phyloP scores from a whole-genome alignment of 1,140 invertebrate species.

The Batillaria attramentaria region DNA sequence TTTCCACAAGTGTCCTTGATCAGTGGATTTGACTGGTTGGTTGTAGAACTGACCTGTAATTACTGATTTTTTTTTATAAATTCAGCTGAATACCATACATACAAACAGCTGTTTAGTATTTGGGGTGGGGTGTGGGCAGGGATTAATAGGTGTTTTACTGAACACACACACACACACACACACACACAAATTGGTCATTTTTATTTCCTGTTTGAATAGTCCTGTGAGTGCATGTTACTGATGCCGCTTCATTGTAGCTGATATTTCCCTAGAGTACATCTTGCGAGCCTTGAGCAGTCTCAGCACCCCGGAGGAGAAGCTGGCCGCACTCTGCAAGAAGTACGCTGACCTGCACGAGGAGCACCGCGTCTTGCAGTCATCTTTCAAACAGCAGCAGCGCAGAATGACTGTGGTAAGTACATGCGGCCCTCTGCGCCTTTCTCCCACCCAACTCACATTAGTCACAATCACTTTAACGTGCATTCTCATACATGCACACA shows the following conservation, averaged over 20 bases:
- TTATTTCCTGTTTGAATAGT: neutral
- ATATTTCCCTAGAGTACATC: slow-evolving; percentile 76
- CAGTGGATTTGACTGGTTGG: too few species aligned
- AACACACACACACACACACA: neutral
- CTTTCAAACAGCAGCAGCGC: slow-evolving; percentile 66
- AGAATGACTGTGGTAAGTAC: slow-evolving; percentile 64
- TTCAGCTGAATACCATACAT: neutral
- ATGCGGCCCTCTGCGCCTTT: neutral
- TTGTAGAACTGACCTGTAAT: too few species aligned
- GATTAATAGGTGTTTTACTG: neutral
- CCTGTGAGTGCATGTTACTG: neutral
- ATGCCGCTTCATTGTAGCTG: slow-evolving; percentile 1
- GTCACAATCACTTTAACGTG: too few species aligned
- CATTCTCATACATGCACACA: too few species aligned
- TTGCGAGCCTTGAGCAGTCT: slow-evolving; percentile 80
- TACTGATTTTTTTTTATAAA: neutral
- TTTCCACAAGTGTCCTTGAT: too few species aligned
- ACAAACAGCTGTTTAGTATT: too few species aligned
- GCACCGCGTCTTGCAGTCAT: slow-evolving; percentile 79
- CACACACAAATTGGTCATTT: too few species aligned
- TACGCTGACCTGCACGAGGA: slow-evolving; percentile 87
- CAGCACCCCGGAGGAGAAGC: slow-evolving; percentile 83
- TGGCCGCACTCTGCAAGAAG: slow-evolving; percentile 80
- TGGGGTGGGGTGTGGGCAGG: too few species aligned
- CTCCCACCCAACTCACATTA: too few species aligned